Evolutionary conservation across 2,797 vertebrate genomes (phyloP).

Genomic region (Babyrousa celebensis): DNA sequence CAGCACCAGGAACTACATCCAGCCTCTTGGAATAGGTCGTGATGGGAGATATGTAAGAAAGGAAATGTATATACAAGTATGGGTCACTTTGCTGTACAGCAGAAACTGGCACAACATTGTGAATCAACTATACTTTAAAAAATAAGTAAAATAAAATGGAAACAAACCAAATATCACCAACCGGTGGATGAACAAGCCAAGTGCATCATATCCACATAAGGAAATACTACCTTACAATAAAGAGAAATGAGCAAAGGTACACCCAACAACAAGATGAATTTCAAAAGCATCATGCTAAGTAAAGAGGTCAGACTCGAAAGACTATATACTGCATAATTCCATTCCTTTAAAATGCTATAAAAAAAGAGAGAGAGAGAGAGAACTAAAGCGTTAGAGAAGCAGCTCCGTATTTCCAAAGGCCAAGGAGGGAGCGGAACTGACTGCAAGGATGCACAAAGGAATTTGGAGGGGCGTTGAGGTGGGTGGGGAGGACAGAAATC

Average conservation of each 20-base stretch:
- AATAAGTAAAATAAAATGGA: neutral
- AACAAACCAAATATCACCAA: constrained; percentile 1
- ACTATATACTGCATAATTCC: neutral
- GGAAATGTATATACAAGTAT: too few relatives aligned
- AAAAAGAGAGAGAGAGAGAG: neutral
- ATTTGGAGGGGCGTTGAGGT: neutral
- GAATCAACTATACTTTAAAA: too few relatives aligned
- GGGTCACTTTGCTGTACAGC: too few relatives aligned
- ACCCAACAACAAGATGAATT: neutral
- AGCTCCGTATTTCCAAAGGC: neutral
- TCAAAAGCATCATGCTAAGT: neutral
- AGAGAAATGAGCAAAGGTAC: neutral
- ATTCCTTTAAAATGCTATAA: neutral
- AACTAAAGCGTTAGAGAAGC: neutral
- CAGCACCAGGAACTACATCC: too few relatives aligned
- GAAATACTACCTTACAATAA: neutral
- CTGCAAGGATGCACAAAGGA: neutral
- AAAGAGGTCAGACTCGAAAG: constrained; percentile 5
- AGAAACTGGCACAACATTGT: too few relatives aligned
- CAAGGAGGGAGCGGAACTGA: neutral
- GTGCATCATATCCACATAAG: neutral
- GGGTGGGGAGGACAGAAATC: neutral
- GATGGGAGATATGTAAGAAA: too few relatives aligned
- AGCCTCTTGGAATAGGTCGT: too few relatives aligned
- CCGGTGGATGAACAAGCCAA: neutral